phyloP scores from a whole-genome alignment of 2,113 vertebrate genomes.

The Grammatotria lemairii region DNA sequence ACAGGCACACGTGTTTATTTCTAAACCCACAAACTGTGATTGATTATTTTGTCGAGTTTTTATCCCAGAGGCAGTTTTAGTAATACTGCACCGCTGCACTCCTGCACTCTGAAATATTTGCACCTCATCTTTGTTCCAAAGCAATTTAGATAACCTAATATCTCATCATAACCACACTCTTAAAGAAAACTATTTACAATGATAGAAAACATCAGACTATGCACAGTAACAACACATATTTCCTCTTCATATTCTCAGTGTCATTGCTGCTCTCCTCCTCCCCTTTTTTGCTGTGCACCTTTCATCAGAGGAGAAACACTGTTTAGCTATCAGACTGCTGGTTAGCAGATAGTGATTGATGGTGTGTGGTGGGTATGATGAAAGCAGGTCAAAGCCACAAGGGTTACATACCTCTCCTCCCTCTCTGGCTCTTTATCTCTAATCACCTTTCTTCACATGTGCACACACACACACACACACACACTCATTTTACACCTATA shows the following conservation, averaged over 20 bases:
- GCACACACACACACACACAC: neutral
- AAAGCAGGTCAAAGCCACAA: conserved; percentile 41
- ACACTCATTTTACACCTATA: neutral
- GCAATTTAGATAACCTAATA: neutral
- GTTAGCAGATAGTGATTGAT: conserved; percentile 44
- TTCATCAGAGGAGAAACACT: conserved; percentile 23
- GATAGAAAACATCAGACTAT: neutral
- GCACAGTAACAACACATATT: neutral
- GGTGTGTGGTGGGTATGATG: conserved; percentile 32
- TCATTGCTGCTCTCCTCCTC: neutral
- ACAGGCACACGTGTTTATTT: conserved; percentile 26
- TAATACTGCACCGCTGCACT: neutral
- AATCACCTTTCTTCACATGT: neutral
- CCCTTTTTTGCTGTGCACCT: neutral
- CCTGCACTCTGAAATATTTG: neutral
- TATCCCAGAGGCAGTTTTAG: neutral
- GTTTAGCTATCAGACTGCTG: conserved; percentile 24
- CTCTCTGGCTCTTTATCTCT: conserved; percentile 26
- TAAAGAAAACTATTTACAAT: neutral
- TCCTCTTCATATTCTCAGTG: neutral
- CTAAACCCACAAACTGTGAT: conserved; percentile 39
- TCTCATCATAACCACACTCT: neutral
- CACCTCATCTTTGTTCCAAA: neutral
- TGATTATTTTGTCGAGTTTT: conserved; percentile 15
- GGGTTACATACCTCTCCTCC: conserved; percentile 31